Conservation (phyloP, 2,113 vertebrate genomes). For the Clarias gariepinus region DNA sequence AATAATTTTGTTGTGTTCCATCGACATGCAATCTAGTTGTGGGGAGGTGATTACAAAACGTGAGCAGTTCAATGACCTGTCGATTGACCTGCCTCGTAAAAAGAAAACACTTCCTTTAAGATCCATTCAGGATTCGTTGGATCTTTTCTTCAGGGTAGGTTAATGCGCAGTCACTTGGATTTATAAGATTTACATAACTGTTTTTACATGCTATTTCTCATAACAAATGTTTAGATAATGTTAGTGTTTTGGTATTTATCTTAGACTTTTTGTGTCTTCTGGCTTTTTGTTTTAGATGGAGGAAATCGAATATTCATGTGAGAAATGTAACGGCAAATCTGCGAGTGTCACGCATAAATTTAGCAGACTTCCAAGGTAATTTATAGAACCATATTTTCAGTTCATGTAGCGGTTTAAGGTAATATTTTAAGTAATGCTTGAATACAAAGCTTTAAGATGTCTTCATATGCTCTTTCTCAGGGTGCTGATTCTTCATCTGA, state of each 20-base stretch:
- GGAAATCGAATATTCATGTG: slow-evolving; percentile 97
- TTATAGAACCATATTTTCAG: not conserved
- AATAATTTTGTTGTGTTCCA: not conserved
- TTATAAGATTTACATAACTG: too few relatives aligned
- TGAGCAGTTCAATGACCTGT: slow-evolving; percentile 97
- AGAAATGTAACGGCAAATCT: slow-evolving; percentile 91
- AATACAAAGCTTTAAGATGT: not conserved
- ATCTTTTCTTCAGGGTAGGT: slow-evolving; percentile 94
- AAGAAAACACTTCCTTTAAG: slow-evolving; percentile 87
- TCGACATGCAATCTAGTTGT: slow-evolving; percentile 74
- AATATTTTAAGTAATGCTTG: not conserved
- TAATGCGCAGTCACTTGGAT: not conserved
- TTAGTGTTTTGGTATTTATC: not conserved
- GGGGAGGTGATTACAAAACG: slow-evolving; percentile 91
- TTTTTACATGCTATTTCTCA: not conserved
- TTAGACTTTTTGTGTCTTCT: slow-evolving; percentile 1
- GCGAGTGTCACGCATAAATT: slow-evolving; percentile 95
- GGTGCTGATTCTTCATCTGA: slow-evolving; percentile 95
- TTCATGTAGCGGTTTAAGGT: too few relatives aligned
- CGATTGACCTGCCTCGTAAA: slow-evolving; percentile 92
- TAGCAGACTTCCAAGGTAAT: slow-evolving; percentile 91
- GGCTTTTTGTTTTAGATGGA: slow-evolving; percentile 76
- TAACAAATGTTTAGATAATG: not conserved
- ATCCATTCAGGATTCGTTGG: slow-evolving; percentile 95
- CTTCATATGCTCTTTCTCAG: slow-evolving; percentile 64